Evolutionary conservation across 2,797 vertebrate species (phyloP).

Genomic region (Trachurus trachurus): DNA sequence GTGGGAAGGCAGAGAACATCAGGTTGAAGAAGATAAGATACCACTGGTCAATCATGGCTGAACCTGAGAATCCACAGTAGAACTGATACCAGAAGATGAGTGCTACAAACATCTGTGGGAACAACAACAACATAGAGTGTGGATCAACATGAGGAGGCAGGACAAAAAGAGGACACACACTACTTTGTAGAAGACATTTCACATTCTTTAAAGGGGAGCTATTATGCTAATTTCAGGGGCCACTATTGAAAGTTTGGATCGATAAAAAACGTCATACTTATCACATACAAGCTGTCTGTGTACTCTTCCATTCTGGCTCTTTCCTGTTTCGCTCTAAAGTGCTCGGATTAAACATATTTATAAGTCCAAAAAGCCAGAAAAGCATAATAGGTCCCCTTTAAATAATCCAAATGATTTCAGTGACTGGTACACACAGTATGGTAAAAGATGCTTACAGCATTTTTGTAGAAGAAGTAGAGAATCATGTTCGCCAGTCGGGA

Average conservation of each 20-base stretch:
- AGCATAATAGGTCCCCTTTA: too few relatives aligned
- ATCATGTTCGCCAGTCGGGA: conserved; percentile 98
- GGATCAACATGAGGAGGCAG: neutral
- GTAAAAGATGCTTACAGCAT: conserved; percentile 82
- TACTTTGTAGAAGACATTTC: neutral
- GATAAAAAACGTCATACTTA: too few relatives aligned
- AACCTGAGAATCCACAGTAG: conserved; percentile 98
- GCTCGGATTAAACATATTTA: too few relatives aligned
- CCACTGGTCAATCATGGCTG: conserved; percentile 98
- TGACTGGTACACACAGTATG: too few relatives aligned
- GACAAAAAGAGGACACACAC: neutral
- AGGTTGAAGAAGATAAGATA: conserved; percentile 99
- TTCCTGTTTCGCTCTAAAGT: too few relatives aligned
- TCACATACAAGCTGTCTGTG: too few relatives aligned
- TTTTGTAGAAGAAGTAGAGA: conserved; percentile 99
- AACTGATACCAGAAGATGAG: conserved; percentile 99
- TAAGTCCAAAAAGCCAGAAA: too few relatives aligned
- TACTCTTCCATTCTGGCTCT: too few relatives aligned
- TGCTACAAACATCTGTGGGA: conserved; percentile 95
- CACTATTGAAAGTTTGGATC: too few relatives aligned
- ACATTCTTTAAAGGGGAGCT: too few relatives aligned
- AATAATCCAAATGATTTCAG: too few relatives aligned
- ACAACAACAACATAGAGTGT: neutral
- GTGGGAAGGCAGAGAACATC: conserved; percentile 97
- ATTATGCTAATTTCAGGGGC: too few relatives aligned